These are phyloP conservation scores for Strigops habroptila DNA, from an alignment of 2,113 vertebrate species.

Conservation along the genomic window DNA sequence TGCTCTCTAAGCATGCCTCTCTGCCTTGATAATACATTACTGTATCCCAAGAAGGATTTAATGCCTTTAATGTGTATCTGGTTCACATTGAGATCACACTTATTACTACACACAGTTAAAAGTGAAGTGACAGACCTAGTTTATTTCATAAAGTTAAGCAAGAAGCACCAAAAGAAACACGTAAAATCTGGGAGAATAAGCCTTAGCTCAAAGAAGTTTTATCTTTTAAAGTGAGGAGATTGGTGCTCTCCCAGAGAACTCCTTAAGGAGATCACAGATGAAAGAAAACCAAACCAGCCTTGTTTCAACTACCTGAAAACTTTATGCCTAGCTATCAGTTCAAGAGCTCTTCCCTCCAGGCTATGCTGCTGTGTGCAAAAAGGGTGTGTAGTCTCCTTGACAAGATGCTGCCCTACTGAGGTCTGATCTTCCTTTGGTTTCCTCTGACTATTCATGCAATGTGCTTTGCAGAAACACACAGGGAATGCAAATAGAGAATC, in stretches of 20 bases:
- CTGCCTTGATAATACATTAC: neutral
- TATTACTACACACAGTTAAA: neutral
- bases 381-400: neutral
- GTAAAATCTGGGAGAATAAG: neutral
- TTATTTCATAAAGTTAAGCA: neutral
- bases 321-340: neutral
- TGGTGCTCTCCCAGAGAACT: neutral
- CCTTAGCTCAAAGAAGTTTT: neutral
- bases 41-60: neutral
- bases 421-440: constrained; percentile 12
- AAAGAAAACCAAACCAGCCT: constrained; percentile 35
- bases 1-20: neutral
- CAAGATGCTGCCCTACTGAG: neutral
- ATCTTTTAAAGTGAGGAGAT: neutral
- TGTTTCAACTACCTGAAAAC: constrained; percentile 14
- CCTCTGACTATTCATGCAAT: neutral
- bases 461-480: neutral
- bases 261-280: neutral
- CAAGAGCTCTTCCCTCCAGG: constrained; percentile 22
- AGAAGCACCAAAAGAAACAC: neutral
- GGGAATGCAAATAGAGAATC: constrained; percentile 24
- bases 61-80: neutral
- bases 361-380: constrained; percentile 4
- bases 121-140: neutral
- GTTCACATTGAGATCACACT: neutral